Evolutionary conservation across 2,888 invertebrate species (phyloP).

Genomic region (Zele albiditarsus): DNA sequence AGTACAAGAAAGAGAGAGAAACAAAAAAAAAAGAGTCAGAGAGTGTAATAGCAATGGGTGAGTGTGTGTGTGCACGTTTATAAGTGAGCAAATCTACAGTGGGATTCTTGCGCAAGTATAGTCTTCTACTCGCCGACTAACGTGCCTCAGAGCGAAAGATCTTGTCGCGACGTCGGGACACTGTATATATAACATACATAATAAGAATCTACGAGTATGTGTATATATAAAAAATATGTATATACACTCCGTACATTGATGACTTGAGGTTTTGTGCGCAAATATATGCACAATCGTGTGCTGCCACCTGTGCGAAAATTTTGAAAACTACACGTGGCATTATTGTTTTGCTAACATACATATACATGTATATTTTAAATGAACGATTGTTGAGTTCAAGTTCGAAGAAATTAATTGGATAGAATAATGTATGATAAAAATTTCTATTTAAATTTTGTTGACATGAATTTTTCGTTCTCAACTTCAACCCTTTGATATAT

Average conservation of each 20-base stretch:
- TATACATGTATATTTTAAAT: neutral
- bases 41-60: conserved; percentile 19
- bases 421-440: neutral
- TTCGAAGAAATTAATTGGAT: neutral
- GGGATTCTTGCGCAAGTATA: conserved; percentile 37
- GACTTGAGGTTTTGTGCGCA: conserved; percentile 29
- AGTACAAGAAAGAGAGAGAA: neutral
- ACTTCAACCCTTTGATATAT: too few relatives aligned
- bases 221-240: conserved; percentile 20
- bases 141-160: conserved; percentile 16
- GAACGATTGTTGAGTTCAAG: neutral
- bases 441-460: neutral
- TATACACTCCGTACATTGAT: conserved; percentile 14
- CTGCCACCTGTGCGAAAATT: conserved; percentile 59
- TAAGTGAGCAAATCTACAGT: conserved; percentile 17
- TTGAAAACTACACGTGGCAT: conserved; percentile 40
- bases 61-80: neutral
- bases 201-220: conserved; percentile 23
- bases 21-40: neutral
- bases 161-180: conserved; percentile 19
- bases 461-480: too few relatives aligned
- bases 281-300: conserved; percentile 50
- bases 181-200: neutral
- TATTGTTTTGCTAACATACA: neutral
- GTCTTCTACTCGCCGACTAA: conserved; percentile 17